Evolutionary conservation across 23 tunicate genomes (phyloP).

Genomic region (Halocynthia roretzi): DNA sequence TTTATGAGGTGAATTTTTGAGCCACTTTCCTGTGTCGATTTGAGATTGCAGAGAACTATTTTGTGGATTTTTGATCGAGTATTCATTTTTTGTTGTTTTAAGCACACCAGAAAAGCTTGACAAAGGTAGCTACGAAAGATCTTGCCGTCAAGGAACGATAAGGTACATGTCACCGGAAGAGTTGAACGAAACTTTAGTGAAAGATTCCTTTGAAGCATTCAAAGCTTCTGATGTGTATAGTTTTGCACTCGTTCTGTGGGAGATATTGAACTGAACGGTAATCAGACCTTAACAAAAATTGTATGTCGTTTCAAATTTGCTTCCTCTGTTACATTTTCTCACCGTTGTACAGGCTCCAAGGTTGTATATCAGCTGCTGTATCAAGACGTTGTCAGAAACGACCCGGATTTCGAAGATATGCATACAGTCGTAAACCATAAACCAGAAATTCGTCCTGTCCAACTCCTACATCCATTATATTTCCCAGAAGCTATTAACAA

Average conservation of each 20-base stretch:
- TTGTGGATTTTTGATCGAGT: background rate
- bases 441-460: too few relatives aligned
- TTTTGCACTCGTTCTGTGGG: constrained; percentile 97
- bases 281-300: too few relatives aligned
- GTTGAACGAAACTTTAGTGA: constrained; percentile 43
- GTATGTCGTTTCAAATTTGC: too few relatives aligned
- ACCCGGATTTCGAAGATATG: constrained; percentile 90
- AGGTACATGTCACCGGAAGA: constrained; percentile 99
- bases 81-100: background rate
- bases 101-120: constrained; percentile 26
- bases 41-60: background rate
- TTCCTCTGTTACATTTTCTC: background rate
- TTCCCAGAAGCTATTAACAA: too few relatives aligned
- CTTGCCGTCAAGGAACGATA: constrained; percentile 72
- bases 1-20: constrained; percentile 55
- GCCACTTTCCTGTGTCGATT: background rate
- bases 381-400: constrained; percentile 53
- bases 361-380: constrained; percentile 53
- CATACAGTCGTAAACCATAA: constrained; percentile 42
- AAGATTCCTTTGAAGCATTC: constrained; percentile 80
- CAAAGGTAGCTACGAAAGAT: constrained; percentile 45
- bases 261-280: constrained; percentile 73
- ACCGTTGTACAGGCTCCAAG: constrained; percentile 21
- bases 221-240: constrained; percentile 84
- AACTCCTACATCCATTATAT: too few relatives aligned